Base-by-base conservation (phyloP, 2,113 vertebrate genomes). In the Chitala chitala region DNA sequence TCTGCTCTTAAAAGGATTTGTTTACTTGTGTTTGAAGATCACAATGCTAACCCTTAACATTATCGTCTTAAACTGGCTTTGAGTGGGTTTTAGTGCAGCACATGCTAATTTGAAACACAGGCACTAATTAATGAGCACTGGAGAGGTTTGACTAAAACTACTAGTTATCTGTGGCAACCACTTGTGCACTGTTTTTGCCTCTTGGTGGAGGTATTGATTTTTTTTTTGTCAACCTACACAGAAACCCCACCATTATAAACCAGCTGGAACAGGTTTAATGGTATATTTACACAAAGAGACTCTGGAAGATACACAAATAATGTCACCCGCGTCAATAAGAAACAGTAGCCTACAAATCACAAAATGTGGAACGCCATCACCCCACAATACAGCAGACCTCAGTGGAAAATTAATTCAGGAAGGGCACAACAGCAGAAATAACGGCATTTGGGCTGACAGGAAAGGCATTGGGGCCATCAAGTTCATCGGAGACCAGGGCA, bases 121-220 rank as follows among this genome's bases (percentile, higher is more conserved):
- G 38, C 51, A 53, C 17, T 71, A 72, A 72, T 72, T 72, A 59
- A 29, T 24, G 5, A 44, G 22, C 53, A 31, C 24, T 48, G 24
- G 15, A 72, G 40, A 59, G 6, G 70, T 26, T 42, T 56, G 24
- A 72, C 46, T 72, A 58, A 72, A 66, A 72, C 31, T 31, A 53
- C 50, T 12, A 72, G 53, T 59, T 55, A 71, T 71, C 36, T 55
- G 24, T 56, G 36, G 51, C 36, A 71, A 55, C 69, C 53, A 26
- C 36, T 71, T 71, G 5, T 29, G 42, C 44, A 53, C 44, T 24
- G 58, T 42, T 44, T 46, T 4, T 58, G 69, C 10, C 12, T 72
- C 29, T 58, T 5, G 36, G 38, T 44, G 70, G 70, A 22, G 22
- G 24, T 7, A 44, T 15, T 31, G 36, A 46, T 44, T 63, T 63